Evolutionary conservation across 2,113 vertebrate species (phyloP).

Genomic region (Austrofundulus limnaeus): DNA sequence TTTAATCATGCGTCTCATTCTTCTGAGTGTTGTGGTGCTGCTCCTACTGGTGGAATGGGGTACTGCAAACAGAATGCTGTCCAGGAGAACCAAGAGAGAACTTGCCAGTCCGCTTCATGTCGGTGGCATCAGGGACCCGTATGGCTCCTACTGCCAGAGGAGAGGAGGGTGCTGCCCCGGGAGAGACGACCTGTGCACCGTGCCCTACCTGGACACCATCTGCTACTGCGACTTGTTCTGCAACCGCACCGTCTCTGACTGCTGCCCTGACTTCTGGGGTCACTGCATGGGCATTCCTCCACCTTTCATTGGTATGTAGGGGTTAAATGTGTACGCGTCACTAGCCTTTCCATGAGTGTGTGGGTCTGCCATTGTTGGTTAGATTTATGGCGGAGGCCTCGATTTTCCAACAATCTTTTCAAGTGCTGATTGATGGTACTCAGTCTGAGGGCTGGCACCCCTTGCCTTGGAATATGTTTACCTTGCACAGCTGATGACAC

Average conservation of each 20-base stretch:
- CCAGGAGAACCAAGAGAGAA: constrained; percentile 71
- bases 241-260: constrained; percentile 95
- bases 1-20: constrained; percentile 64
- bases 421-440: background rate
- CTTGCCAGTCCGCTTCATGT: constrained; percentile 84
- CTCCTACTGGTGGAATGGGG: constrained; percentile 68
- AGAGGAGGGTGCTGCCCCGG: constrained; percentile 88
- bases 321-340: background rate
- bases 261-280: constrained; percentile 97
- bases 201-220: constrained; percentile 92
- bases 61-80: constrained; percentile 45
- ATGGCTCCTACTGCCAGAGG: constrained; percentile 86
- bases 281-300: constrained; percentile 88
- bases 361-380: constrained; percentile 7
- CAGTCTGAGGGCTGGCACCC: background rate
- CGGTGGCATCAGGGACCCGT: constrained; percentile 87
- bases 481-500: constrained; percentile 2
- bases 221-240: constrained; percentile 99
- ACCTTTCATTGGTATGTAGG: constrained; percentile 75
- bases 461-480: background rate
- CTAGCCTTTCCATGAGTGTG: constrained; percentile 5
- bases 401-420: background rate
- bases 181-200: constrained; percentile 86
- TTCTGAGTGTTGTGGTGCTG: constrained; percentile 55
- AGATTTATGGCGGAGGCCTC: background rate